Evolutionary conservation across 2,888 invertebrate genomes (phyloP), one percentile per base, ranked within the genome.

Genomic region (Tinea semifulvella): DNA sequence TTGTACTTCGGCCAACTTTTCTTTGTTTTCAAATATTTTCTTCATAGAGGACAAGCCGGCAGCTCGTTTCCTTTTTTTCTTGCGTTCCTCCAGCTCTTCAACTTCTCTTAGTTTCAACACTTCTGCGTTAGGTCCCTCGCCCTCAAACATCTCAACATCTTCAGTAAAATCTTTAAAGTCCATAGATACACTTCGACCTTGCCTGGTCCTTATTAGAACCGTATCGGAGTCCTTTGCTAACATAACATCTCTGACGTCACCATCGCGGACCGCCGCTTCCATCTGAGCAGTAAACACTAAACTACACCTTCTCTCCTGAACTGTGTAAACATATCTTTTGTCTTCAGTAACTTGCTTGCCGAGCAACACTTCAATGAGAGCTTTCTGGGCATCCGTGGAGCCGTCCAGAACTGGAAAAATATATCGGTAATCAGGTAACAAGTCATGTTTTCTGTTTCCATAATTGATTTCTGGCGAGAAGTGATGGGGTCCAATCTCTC

Each of bases 11-110:
- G 87, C 89, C 26, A 85, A 75, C 51, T 79, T 84, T 61, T 90
- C 90, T 64, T 90, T 91, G 44, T 88, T 89, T 69, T 91, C 91
- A 64, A 91, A 91, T 55, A 91, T 87, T 71, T 88, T 88, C 52
- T 86, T 85, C 65, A 85, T 84, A 43, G 84, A 82, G 42, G 84
- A 87, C 16, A 90, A 60, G 40, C 87, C 85, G 53, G 86, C 84
- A n/a, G 85, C 83, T 45, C 85, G 75, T 60, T 87, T 87, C 40
- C 85, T 77, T 53, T 84, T 85, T 48, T 80, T 79, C 52, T 80
- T 83, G 49, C 65, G 81, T 38, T 80, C 77, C 53, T 84, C 83
- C 5, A 81, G 58, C 55, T 86, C 84, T 54, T 81, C 74, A 5
- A 65, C 71, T 64, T 85, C 86, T 31, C 87, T 84, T 48, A 85